A percentile compares a stretch with the other conserved stretches of the same genome.
phyloP scores from a whole-genome alignment of 2,797 vertebrate species.

The Choloepus didactylus region DNA sequence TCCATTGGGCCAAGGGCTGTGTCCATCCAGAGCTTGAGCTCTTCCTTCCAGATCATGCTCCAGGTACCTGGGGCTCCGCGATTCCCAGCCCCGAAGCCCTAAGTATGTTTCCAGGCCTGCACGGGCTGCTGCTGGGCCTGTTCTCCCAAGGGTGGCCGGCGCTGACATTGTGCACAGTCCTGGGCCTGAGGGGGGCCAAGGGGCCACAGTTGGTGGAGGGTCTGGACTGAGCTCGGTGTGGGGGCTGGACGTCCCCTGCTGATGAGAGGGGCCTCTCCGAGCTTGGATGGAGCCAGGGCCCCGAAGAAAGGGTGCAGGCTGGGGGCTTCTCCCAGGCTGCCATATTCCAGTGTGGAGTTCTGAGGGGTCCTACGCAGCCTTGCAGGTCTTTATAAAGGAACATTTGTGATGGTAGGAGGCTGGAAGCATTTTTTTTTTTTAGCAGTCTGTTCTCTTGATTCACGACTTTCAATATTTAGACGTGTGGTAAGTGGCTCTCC shows the following conservation, averaged over 20 bases:
- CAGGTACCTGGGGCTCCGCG: fast-evolving
- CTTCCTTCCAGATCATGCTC: not conserved
- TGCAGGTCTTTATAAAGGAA: not conserved
- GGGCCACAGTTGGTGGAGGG: not conserved
- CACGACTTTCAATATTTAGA: not conserved
- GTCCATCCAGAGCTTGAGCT: not conserved
- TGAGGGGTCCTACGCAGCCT: not conserved
- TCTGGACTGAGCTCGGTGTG: not conserved
- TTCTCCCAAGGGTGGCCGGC: not conserved
- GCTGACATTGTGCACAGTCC: not conserved
- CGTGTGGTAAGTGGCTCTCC: not conserved
- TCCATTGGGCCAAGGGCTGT: not conserved
- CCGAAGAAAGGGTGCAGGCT: not conserved
- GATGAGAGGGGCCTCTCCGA: too few species aligned
- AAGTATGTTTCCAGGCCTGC: too few species aligned
- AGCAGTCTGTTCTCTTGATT: not conserved
- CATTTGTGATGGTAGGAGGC: not conserved
- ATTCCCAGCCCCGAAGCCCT: not conserved
- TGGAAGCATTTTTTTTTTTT: not conserved
- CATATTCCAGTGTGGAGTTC: not conserved
- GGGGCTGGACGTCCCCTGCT: not conserved
- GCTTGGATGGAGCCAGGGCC: not conserved
- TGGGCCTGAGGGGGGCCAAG: too few species aligned
- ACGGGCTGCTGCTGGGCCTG: not conserved
- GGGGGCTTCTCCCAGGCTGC: not conserved